Conservation (phyloP, 2,797 vertebrate genomes). For the Nannoperca obscura region DNA sequence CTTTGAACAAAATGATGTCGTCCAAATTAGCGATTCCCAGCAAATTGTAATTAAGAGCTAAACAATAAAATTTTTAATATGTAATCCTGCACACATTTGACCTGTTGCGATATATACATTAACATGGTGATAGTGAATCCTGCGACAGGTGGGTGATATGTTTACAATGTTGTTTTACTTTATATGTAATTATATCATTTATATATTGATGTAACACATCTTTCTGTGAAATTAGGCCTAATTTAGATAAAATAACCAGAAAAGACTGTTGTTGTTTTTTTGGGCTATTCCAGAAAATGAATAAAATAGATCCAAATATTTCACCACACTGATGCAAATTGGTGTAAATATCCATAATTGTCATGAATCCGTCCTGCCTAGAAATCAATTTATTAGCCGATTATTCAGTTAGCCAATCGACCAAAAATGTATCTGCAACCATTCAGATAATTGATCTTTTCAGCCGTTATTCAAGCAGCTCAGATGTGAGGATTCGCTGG, state of each 20-base stretch:
- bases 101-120: too few relatives aligned
- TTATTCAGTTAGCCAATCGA: background rate
- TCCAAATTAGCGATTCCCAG: background rate
- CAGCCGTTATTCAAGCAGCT: background rate
- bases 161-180: background rate
- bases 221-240: too few relatives aligned
- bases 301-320: background rate
- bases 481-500: background rate
- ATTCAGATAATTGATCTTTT: background rate
- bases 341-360: background rate
- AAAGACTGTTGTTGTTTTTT: background rate
- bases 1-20: background rate
- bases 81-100: background rate
- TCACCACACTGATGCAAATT: background rate
- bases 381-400: background rate
- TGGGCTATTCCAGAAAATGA: background rate
- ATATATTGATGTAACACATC: background rate
- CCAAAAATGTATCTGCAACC: background rate
- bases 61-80: background rate
- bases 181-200: too few relatives aligned
- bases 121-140: background rate
- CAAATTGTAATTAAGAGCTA: background rate
- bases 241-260: background rate
- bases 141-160: background rate
- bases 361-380: background rate